Percentiles rank a stretch among this genome's conserved stretches.
Conservation (phyloP, 1,140 invertebrate genomes). For the Sarcophaga bullata region DNA sequence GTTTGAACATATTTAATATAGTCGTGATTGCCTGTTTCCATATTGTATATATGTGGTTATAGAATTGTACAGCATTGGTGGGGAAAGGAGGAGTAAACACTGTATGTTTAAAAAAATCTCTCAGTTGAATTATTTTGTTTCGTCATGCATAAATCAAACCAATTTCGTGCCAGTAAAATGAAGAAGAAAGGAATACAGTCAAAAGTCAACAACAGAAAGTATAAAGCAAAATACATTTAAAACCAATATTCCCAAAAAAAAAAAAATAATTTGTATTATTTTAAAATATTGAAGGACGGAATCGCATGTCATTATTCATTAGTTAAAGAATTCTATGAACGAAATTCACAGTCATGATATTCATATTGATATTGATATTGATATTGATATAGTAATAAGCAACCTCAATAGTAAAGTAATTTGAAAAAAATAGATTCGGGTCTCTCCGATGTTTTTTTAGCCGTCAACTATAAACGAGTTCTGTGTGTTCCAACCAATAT, state of each 20-base stretch:
- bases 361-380: too few relatives aligned
- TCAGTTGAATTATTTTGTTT: slow-evolving; percentile 13
- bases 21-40: not conserved
- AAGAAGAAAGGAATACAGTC: not conserved
- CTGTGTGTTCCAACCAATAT: too few relatives aligned
- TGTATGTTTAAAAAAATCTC: not conserved
- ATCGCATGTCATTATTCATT: not conserved
- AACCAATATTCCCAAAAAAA: not conserved
- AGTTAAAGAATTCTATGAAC: too few relatives aligned
- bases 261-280: not conserved
- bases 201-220: slow-evolving; percentile 9
- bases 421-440: too few relatives aligned
- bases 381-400: too few relatives aligned
- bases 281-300: not conserved
- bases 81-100: not conserved
- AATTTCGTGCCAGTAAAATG: slow-evolving; percentile 14
- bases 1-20: not conserved
- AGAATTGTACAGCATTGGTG: not conserved
- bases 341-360: too few relatives aligned
- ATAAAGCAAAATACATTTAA: not conserved
- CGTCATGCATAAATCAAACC: slow-evolving; percentile 24
- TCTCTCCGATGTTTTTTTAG: too few relatives aligned
- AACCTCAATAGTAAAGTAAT: too few relatives aligned
- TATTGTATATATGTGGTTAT: not conserved
- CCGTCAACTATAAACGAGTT: too few relatives aligned